Conservation (phyloP, 2,888 invertebrate genomes). For the Metopia argyrocephala region DNA sequence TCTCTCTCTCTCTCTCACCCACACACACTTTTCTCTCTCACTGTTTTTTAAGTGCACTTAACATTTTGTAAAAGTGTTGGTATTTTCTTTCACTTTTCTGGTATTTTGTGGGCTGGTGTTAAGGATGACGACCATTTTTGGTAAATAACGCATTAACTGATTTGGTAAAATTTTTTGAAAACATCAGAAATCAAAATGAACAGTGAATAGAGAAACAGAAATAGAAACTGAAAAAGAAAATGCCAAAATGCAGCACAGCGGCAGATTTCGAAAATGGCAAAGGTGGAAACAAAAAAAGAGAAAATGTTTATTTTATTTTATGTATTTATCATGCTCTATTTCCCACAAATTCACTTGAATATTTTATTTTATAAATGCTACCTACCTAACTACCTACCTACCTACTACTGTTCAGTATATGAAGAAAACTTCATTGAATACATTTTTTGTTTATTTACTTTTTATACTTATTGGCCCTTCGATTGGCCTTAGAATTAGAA, state of each 20-base stretch:
- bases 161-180: conserved; percentile 30
- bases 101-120: background rate
- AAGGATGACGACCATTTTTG: background rate
- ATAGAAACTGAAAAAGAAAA: background rate
- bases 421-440: conserved; percentile 8
- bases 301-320: conserved; percentile 20
- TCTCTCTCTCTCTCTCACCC: background rate
- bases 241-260: background rate
- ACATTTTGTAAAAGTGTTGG: background rate
- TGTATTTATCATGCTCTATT: conserved; percentile 18
- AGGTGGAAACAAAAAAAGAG: background rate
- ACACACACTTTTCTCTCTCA: background rate
- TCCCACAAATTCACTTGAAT: background rate
- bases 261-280: background rate
- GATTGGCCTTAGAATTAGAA: conserved; percentile 2
- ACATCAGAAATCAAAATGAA: conserved; percentile 5
- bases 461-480: background rate
- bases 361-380: conserved; percentile 8
- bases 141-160: conserved; percentile 12
- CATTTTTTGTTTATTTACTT: background rate
- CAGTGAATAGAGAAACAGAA: no score
- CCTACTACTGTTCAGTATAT: background rate
- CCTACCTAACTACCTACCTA: no score
- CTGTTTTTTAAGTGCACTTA: background rate
- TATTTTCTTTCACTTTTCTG: background rate